phyloP scores from a whole-genome alignment of 2,113 vertebrate species.

The Macaca mulatta region DNA sequence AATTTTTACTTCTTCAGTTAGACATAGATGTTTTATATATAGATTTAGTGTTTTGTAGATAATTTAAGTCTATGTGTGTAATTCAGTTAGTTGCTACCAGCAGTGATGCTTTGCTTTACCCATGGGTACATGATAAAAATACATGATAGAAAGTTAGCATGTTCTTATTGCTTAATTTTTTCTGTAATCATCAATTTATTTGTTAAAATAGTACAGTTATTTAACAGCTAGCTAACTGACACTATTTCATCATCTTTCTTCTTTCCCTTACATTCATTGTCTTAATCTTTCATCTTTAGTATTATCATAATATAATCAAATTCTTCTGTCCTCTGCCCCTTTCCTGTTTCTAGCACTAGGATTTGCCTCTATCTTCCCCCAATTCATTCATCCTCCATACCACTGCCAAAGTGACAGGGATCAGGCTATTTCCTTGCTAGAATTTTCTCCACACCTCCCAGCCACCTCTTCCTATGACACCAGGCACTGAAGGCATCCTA shows the following conservation, averaged over 20 bases:
- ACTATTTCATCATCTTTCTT: background rate
- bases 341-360: background rate
- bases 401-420: background rate
- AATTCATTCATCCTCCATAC: background rate
- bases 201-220: background rate
- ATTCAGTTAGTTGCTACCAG: background rate
- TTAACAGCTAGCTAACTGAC: background rate
- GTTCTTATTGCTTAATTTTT: slow-evolving; percentile 7
- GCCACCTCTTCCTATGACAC: background rate
- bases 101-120: slow-evolving; percentile 7
- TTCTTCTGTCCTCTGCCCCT: background rate
- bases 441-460: background rate
- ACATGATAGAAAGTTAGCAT: background rate
- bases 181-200: background rate
- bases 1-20: slow-evolving; percentile 10
- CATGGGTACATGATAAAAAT: background rate
- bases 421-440: background rate
- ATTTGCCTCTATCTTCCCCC: background rate
- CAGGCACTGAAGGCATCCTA: background rate
- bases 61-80: background rate
- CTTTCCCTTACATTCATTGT: background rate
- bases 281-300: background rate
- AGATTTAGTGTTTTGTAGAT: background rate
- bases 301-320: background rate
- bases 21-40: background rate